Conservation (phyloP, 2,888 invertebrate species). For the Muscina levida region DNA sequence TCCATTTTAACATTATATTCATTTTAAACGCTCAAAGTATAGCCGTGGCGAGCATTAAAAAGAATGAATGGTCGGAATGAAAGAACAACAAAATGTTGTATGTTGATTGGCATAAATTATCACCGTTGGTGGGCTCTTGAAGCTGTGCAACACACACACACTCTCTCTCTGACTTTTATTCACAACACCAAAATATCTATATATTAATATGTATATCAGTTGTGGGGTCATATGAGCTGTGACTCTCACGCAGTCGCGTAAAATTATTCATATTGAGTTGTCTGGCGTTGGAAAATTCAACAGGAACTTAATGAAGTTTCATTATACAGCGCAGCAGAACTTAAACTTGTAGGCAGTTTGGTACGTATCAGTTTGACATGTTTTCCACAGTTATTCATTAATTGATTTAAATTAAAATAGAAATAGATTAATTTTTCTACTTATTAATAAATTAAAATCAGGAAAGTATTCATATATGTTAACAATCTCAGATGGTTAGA, state of each 20-base stretch:
- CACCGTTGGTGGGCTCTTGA: slow-evolving; percentile 57
- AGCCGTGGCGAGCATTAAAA: background rate
- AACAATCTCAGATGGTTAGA: too few species aligned
- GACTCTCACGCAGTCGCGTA: background rate
- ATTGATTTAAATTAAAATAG: slow-evolving; percentile 4
- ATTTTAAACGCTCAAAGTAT: background rate
- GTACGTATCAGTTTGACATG: too few species aligned
- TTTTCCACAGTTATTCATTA: slow-evolving; percentile 1
- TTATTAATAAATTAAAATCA: slow-evolving; percentile 4
- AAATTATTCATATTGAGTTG: background rate
- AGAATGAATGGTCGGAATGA: slow-evolving; percentile 7
- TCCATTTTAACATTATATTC: slow-evolving; percentile 18
- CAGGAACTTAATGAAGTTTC: slow-evolving; percentile 20
- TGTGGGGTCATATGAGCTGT: background rate
- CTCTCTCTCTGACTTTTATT: too few species aligned
- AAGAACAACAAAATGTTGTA: slow-evolving; percentile 49
- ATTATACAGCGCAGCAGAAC: background rate
- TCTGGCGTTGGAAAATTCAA: background rate
- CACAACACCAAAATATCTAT: background rate
- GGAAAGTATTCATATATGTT: too few species aligned
- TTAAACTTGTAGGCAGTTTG: background rate
- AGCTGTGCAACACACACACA: too few species aligned
- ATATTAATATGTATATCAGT: background rate
- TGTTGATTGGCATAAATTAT: slow-evolving; percentile 64
- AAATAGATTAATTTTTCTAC: background rate